Evolutionary conservation across 1,140 invertebrate species (phyloP).

Genomic region (Lerema accius): DNA sequence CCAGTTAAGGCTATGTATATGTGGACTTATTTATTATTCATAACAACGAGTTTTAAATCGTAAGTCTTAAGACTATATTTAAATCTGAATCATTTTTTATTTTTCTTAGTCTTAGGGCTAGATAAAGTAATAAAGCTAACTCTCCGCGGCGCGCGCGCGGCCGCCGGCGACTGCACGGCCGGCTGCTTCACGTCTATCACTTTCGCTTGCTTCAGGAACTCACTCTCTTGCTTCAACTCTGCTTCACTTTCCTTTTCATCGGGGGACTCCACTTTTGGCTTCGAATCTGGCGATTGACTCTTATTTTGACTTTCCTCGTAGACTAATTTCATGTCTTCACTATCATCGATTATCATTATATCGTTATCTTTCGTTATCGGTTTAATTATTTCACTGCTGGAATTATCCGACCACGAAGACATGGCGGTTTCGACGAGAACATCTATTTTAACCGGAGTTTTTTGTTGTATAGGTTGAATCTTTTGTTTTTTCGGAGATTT

Average conservation of each 20-base stretch:
- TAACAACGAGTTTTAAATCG: too few species aligned
- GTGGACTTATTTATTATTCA: too few species aligned
- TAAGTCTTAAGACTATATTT: too few species aligned
- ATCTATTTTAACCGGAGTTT: constrained; percentile 69
- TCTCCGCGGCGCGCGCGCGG: constrained; percentile 84
- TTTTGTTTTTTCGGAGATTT: constrained; percentile 63
- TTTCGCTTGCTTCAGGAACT: constrained; percentile 63
- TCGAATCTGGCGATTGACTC: constrained; percentile 50
- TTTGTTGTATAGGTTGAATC: constrained; percentile 48
- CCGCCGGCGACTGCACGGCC: constrained; percentile 41
- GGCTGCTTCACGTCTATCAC: constrained; percentile 54
- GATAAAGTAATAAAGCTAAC: constrained; percentile 89
- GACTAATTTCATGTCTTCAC: constrained; percentile 87
- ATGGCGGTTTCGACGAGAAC: constrained; percentile 81
- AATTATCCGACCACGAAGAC: constrained; percentile 83
- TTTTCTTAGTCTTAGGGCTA: constrained; percentile 88
- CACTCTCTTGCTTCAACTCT: constrained; percentile 23
- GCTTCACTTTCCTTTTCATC: constrained; percentile 16
- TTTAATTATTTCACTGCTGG: constrained; percentile 63
- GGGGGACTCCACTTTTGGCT: too few species aligned
- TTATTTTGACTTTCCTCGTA: constrained; percentile 83
- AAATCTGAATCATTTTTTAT: constrained; percentile 17
- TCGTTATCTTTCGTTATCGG: constrained; percentile 48
- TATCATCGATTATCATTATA: constrained; percentile 75
- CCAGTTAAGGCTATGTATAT: too few species aligned